Percentiles rank a stretch among this genome's conserved stretches.
Evolutionary conservation across 2,797 vertebrate species (phyloP).

Genomic region (Myotis myotis): DNA sequence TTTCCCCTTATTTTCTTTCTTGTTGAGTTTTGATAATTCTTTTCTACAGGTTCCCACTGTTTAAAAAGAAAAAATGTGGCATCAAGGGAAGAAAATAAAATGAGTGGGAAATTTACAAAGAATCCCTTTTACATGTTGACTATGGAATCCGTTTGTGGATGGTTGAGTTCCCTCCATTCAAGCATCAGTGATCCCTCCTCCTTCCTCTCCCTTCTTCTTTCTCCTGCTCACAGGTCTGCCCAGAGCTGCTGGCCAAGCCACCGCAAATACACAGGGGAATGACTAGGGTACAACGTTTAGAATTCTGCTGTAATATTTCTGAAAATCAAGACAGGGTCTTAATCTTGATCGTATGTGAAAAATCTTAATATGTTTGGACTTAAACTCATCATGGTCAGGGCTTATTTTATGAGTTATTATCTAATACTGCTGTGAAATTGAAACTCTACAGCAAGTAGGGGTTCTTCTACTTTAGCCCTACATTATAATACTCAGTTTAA

Average conservation of each 20-base stretch:
- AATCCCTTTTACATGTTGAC: conserved; percentile 54
- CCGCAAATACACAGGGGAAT: conserved; percentile 63
- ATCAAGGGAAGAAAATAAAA: conserved; percentile 28
- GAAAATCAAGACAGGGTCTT: conserved; percentile 46
- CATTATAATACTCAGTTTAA: not conserved
- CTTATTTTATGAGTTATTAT: not conserved
- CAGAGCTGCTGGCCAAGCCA: conserved; percentile 56
- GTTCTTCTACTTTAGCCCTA: not conserved
- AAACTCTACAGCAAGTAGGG: not conserved
- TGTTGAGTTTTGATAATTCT: conserved; percentile 18
- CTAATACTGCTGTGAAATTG: not conserved
- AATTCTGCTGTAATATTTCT: conserved; percentile 53
- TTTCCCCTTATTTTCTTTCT: not conserved
- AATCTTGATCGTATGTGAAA: not conserved
- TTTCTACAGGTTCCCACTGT: not conserved
- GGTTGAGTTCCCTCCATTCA: conserved; percentile 51
- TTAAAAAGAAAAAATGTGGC: conserved; percentile 11
- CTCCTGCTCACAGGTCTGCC: conserved; percentile 39
- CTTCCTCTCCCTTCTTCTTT: conserved; percentile 33
- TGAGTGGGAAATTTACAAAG: conserved; percentile 61
- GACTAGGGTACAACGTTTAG: conserved; percentile 47
- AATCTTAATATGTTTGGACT: conserved; percentile 34
- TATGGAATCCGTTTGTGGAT: conserved; percentile 62
- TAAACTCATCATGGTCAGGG: not conserved
- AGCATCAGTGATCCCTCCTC: conserved; percentile 26